These are phyloP conservation scores for Dastarcus helophoroides DNA, from an alignment of 2,888 invertebrate species.

Conservation along the genomic window DNA sequence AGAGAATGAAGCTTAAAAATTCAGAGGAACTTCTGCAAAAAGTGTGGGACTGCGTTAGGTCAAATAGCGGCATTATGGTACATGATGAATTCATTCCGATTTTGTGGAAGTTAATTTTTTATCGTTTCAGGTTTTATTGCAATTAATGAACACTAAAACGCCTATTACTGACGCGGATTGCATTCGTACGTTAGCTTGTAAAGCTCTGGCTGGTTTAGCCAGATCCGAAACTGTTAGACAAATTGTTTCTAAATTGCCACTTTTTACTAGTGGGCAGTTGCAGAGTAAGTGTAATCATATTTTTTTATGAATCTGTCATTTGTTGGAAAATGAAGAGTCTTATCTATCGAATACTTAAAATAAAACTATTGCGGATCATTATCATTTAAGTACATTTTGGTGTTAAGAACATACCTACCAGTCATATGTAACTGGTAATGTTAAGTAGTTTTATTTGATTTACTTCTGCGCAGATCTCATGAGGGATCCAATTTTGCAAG, in stretches of 20 bases:
- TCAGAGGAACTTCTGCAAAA: conserved; percentile 82
- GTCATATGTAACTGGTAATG: too few relatives aligned
- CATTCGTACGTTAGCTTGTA: conserved; percentile 85
- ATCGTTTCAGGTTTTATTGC: conserved; percentile 56
- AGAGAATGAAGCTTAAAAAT: conserved; percentile 50
- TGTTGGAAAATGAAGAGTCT: too few relatives aligned
- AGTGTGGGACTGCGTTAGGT: conserved; percentile 89
- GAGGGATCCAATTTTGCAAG: conserved; percentile 94
- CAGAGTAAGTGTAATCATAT: too few relatives aligned
- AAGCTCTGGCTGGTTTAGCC: conserved; percentile 85
- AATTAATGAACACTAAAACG: conserved; percentile 80
- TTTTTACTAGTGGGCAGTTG: conserved; percentile 86
- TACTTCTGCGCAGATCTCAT: conserved; percentile 72
- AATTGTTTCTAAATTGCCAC: conserved; percentile 88
- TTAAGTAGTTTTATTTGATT: too few relatives aligned
- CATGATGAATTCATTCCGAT: conserved; percentile 14
- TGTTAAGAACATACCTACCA: too few relatives aligned
- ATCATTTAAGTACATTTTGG: too few relatives aligned
- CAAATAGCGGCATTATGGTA: conserved; percentile 95
- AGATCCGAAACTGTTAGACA: conserved; percentile 88
- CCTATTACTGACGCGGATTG: conserved; percentile 96
- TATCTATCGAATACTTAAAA: too few relatives aligned
- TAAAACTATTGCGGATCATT: too few relatives aligned
- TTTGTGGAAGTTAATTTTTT: conserved; percentile 4
- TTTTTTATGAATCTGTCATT: too few relatives aligned